Conservation (phyloP, 2,113 vertebrate species). For the Neotoma lepida region DNA sequence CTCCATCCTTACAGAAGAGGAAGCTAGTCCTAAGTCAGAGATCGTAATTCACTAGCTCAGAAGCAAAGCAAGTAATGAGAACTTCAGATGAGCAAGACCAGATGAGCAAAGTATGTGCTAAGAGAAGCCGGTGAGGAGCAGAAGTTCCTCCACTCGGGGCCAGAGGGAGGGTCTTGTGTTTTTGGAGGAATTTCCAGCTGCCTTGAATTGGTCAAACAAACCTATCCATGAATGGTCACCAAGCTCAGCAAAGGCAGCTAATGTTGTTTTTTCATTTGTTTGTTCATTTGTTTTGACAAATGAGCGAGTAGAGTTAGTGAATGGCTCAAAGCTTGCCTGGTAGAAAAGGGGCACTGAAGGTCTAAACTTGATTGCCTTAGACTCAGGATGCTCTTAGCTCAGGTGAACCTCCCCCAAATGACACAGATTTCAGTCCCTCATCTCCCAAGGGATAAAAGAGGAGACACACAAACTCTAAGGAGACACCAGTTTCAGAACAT, state of each 20-base stretch:
- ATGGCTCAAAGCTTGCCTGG: background rate
- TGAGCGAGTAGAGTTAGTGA: background rate
- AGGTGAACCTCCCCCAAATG: background rate
- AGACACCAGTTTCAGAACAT: no score
- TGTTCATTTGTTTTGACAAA: background rate
- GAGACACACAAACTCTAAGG: background rate
- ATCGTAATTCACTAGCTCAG: background rate
- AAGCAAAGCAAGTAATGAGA: background rate
- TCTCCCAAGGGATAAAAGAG: background rate
- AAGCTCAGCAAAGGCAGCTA: background rate
- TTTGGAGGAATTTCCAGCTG: background rate
- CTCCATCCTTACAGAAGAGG: background rate
- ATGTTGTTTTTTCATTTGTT: background rate
- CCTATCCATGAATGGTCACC: background rate
- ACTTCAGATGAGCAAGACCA: background rate
- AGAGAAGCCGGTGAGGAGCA: background rate
- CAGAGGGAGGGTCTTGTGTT: background rate
- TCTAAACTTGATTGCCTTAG: background rate
- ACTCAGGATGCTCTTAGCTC: background rate
- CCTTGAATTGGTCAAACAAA: background rate
- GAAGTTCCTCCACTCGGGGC: background rate
- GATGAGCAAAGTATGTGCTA: background rate
- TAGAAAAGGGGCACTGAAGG: background rate
- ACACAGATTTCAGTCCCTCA: no score
- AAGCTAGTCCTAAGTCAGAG: background rate